These are phyloP conservation scores for Lutraria rhynchaena DNA, from an alignment of 1,140 invertebrate species.

Conservation along the genomic window DNA sequence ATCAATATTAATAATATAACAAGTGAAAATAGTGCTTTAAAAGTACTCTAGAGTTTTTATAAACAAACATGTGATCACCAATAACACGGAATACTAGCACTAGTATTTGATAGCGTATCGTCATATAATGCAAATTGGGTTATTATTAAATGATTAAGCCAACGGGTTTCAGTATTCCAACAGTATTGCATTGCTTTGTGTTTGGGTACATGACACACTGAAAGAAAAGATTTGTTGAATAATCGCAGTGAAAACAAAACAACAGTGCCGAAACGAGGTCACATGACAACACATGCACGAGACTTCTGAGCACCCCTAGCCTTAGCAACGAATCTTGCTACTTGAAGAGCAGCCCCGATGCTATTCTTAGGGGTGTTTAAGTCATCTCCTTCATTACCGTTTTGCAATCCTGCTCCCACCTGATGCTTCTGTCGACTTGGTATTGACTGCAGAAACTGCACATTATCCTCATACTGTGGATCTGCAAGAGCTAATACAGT, in stretches of 20 bases:
- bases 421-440: constrained; percentile 68
- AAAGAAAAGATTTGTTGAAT: neutral
- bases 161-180: too few relatives aligned
- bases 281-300: constrained; percentile 77
- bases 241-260: constrained; percentile 5
- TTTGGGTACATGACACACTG: too few relatives aligned
- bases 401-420: constrained; percentile 39
- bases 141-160: too few relatives aligned
- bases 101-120: too few relatives aligned
- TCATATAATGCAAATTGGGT: too few relatives aligned
- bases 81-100: too few relatives aligned
- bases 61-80: too few relatives aligned
- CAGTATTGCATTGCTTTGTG: too few relatives aligned
- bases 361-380: constrained; percentile 67
- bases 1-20: too few relatives aligned
- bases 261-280: too few relatives aligned
- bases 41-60: too few relatives aligned
- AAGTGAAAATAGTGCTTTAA: too few relatives aligned
- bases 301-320: constrained; percentile 76
- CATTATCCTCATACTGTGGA: constrained; percentile 83
- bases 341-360: constrained; percentile 77
- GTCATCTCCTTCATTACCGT: constrained; percentile 63
- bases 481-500: constrained; percentile 96
- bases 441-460: constrained; percentile 75
- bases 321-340: constrained; percentile 79